Evolutionary conservation across 2,113 vertebrate genomes (phyloP), one percentile per base, ranked within the genome.

Genomic region (Odocoileus hemionus): DNA sequence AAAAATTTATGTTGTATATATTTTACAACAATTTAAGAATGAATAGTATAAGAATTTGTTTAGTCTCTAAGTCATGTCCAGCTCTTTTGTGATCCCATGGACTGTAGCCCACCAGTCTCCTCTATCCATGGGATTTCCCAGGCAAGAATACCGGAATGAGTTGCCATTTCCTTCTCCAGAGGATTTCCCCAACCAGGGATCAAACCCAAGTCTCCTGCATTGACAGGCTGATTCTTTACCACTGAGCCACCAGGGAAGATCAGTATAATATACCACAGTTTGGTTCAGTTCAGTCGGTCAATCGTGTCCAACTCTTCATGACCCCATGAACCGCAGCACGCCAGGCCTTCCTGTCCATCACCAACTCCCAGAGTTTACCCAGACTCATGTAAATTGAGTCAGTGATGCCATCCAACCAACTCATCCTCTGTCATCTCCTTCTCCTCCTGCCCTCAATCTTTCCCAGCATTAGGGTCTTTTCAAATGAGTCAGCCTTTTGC

Each of bases 271-370:
- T 80, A 28, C 12, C n/a, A 6, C 0, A 4, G 33, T 67, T 36
- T n/a, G 39, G n/a, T 13, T 74, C 36, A 74, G 67, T 74, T 74
- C 67, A 6, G 2, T 74, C 10, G 1, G 21, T 74, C 67, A 39
- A 0, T 23, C 1, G 2, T 74, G 36, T 39, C 67, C 23, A 21
- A 39, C 36, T 13, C 12, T 25, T 74, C 67, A 74, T 0, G 0
- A 74, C 36, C n/a, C n/a, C n/a, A 39, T 74, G 19, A 74, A 74
- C 19, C 2, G 5, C 19, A 74, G 36, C n/a, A 39, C 12, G 1
- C 67, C 10, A 74, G 36, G 5, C 19, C 36, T 25, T 10, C 19
- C 36, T 74, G 36, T 74, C 19, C 36, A 39, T 23, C 67, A 74
- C 67, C 36, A 74, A 23, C 67, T 39, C 19, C 5, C 10, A 1